A percentile compares a stretch with the other conserved stretches of the same genome.
phyloP scores from a whole-genome alignment of 2,113 vertebrate genomes.

The Protobothrops mucrosquamatus region DNA sequence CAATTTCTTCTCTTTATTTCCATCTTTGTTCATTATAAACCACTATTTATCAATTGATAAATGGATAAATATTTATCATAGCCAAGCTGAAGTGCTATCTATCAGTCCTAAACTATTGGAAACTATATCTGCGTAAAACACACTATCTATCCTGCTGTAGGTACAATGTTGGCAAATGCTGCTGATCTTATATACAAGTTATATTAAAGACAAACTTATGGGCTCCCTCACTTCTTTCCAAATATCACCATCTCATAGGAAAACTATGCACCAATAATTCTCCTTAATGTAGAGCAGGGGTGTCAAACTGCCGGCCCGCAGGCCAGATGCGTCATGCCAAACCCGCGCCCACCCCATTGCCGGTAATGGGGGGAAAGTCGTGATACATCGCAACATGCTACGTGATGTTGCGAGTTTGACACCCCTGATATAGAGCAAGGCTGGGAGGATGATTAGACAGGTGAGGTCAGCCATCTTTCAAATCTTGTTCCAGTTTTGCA shows the following conservation, averaged over 20 bases:
- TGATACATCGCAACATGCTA: no score
- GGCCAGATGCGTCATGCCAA: no score
- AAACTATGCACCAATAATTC: background rate
- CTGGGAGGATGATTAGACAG: background rate
- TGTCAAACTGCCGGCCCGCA: no score
- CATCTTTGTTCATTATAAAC: conserved; percentile 27
- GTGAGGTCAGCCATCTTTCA: background rate
- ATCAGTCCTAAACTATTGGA: background rate
- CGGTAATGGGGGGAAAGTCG: no score
- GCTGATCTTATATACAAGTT: background rate
- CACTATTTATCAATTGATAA: conserved; percentile 13
- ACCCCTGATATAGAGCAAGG: no score
- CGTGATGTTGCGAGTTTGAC: no score
- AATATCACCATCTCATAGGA: background rate
- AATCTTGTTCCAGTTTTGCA: background rate
- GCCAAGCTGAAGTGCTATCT: background rate
- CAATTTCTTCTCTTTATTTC: conserved; percentile 34
- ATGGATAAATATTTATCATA: background rate
- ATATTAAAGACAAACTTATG: background rate
- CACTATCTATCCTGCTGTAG: background rate
- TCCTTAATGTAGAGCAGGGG: background rate
- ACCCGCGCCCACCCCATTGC: no score
- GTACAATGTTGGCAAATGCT: background rate
- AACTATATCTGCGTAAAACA: background rate
- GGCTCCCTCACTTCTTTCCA: background rate